Evolutionary conservation across 2,797 vertebrate species (phyloP).

Genomic region (Girardinus metallicus): DNA sequence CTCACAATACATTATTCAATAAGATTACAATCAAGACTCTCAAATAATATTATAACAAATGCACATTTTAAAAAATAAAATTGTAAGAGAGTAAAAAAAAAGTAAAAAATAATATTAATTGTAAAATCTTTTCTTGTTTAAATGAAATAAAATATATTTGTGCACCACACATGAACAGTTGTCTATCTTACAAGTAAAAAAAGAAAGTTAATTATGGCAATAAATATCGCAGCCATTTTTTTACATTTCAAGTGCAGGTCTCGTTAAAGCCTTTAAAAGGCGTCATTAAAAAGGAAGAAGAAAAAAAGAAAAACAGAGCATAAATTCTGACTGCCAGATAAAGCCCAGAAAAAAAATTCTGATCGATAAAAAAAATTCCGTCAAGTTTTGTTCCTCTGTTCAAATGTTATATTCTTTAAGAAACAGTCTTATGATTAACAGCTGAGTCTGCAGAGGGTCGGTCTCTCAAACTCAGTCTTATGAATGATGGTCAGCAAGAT

Average conservation of each 20-base stretch:
- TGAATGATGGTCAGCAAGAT: constrained; percentile 57
- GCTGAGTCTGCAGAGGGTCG: constrained; percentile 20
- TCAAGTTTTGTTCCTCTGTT: constrained; percentile 23
- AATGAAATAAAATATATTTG: constrained; percentile 41
- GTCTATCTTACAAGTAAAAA: constrained; percentile 1
- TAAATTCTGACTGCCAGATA: neutral
- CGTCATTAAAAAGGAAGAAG: neutral
- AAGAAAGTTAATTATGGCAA: constrained; percentile 15
- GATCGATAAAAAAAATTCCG: neutral
- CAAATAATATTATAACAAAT: constrained; percentile 19
- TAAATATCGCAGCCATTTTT: constrained; percentile 41
- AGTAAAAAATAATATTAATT: constrained; percentile 19
- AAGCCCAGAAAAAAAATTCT: constrained; percentile 9
- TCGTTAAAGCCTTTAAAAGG: constrained; percentile 17
- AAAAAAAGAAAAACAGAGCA: neutral
- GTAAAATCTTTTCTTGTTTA: constrained; percentile 11
- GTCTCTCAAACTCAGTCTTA: constrained; percentile 42
- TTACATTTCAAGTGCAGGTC: constrained; percentile 4
- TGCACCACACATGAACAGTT: neutral
- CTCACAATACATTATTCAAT: constrained; percentile 33
- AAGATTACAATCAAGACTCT: constrained; percentile 20
- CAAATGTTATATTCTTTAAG: constrained; percentile 14
- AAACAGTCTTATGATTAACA: constrained; percentile 24
- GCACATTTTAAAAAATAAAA: neutral
- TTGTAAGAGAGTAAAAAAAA: constrained; percentile 4